These are phyloP conservation scores for Stegophylla sp. DNA, from an alignment of 2,888 invertebrate species.

Conservation along the genomic window DNA sequence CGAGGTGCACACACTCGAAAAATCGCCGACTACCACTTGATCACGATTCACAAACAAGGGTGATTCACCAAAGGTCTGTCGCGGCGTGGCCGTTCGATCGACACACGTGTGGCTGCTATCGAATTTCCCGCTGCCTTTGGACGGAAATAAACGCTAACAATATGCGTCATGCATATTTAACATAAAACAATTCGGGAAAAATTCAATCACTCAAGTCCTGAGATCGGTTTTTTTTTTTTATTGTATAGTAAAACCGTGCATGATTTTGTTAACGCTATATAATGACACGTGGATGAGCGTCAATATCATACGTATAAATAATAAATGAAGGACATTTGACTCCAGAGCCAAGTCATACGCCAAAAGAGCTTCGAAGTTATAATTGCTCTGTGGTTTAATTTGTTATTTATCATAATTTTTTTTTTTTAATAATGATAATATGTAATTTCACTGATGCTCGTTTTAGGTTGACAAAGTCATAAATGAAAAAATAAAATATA, in stretches of 20 bases:
- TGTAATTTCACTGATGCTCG: too few species aligned
- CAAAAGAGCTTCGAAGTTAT: too few species aligned
- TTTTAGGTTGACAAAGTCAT: too few species aligned
- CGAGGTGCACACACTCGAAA: conserved; percentile 25
- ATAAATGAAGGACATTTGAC: too few species aligned
- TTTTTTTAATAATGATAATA: too few species aligned
- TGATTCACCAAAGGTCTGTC: conserved; percentile 10
- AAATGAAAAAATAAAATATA: too few species aligned
- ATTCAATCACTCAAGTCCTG: neutral
- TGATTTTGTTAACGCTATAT: too few species aligned
- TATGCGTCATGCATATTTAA: neutral
- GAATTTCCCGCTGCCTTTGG: conserved; percentile 1
- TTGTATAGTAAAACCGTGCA: too few species aligned
- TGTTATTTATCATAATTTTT: too few species aligned
- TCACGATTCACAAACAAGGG: conserved; percentile 41
- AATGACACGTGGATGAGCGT: neutral
- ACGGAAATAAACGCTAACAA: neutral
- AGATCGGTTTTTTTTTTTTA: too few species aligned
- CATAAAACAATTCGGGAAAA: neutral
- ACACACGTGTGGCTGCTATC: neutral
- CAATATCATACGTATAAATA: neutral
- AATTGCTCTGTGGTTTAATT: too few species aligned
- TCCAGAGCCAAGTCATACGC: too few species aligned
- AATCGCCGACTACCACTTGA: conserved; percentile 49
- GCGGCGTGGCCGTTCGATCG: neutral